Percentiles rank a stretch among this genome's conserved stretches.
Conservation (phyloP, 1,140 invertebrate genomes). For the Protaetia brevitarsis region DNA sequence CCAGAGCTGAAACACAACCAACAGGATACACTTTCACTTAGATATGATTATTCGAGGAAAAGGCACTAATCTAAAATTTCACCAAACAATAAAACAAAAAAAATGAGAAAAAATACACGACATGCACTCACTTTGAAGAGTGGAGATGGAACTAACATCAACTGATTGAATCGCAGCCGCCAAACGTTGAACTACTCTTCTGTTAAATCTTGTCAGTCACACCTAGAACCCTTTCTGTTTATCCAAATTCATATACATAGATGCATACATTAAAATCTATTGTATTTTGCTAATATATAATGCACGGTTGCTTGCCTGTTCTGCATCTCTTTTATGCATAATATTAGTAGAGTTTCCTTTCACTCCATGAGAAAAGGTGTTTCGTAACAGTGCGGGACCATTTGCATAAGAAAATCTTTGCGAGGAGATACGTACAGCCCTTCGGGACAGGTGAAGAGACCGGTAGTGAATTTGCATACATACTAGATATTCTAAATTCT, state of each 20-base stretch:
- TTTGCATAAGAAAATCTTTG: constrained; percentile 21
- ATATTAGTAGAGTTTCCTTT: constrained; percentile 16
- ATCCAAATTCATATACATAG: constrained; percentile 28
- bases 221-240: constrained; percentile 29
- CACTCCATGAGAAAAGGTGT: constrained; percentile 25
- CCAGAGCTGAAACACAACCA: neutral
- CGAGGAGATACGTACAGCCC: neutral
- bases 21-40: constrained; percentile 21
- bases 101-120: neutral
- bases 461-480: neutral
- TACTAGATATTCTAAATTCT: too few relatives aligned
- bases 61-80: too few relatives aligned
- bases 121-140: neutral
- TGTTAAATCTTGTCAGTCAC: constrained; percentile 29
- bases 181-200: neutral
- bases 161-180: neutral
- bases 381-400: constrained; percentile 21
- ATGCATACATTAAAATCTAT: constrained; percentile 27
- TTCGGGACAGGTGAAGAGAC: neutral
- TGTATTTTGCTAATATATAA: constrained; percentile 21
- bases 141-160: neutral
- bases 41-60: too few relatives aligned
- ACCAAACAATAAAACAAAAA: too few relatives aligned
- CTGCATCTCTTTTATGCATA: constrained; percentile 27
- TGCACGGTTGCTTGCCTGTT: constrained; percentile 26